A percentile compares a stretch with the other conserved stretches of the same genome.
phyloP scores from a whole-genome alignment of 2,888 invertebrate species.

The Macroteleia sp. region DNA sequence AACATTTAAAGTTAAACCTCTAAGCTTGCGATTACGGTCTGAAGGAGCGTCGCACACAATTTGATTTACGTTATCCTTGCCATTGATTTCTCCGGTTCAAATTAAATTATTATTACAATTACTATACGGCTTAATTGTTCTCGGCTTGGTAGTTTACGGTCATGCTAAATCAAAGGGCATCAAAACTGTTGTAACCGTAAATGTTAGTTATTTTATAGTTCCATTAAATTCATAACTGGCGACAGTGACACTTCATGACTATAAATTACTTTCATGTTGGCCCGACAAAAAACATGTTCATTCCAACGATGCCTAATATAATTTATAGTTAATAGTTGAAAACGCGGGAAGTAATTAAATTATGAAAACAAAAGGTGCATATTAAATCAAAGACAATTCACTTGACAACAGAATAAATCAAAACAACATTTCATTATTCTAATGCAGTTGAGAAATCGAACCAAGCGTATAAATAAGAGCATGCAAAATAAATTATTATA shows the following conservation, averaged over 20 bases:
- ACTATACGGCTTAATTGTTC: conserved; percentile 23
- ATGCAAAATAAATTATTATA: no score
- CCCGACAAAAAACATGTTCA: neutral
- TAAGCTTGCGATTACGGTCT: neutral
- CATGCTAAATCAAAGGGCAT: conserved; percentile 16
- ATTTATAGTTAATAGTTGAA: no score
- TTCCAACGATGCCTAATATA: neutral
- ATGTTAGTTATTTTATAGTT: conserved; percentile 31
- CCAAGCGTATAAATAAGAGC: no score
- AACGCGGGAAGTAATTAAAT: no score
- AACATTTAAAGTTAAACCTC: neutral
- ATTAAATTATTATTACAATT: conserved; percentile 27
- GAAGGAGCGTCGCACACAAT: neutral
- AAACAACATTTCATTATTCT: no score
- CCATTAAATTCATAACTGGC: conserved; percentile 22
- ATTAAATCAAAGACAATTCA: no score
- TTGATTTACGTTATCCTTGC: conserved; percentile 16
- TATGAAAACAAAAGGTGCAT: no score
- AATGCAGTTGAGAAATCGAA: no score
- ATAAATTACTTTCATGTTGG: conserved; percentile 10
- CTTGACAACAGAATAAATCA: no score
- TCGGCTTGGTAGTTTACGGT: conserved; percentile 12
- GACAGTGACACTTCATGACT: conserved; percentile 18
- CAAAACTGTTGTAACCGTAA: conserved; percentile 30
- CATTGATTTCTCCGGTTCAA: conserved; percentile 11